Evolutionary conservation across 1,140 invertebrate species (phyloP).

Genomic region (Drusus annulatus): DNA sequence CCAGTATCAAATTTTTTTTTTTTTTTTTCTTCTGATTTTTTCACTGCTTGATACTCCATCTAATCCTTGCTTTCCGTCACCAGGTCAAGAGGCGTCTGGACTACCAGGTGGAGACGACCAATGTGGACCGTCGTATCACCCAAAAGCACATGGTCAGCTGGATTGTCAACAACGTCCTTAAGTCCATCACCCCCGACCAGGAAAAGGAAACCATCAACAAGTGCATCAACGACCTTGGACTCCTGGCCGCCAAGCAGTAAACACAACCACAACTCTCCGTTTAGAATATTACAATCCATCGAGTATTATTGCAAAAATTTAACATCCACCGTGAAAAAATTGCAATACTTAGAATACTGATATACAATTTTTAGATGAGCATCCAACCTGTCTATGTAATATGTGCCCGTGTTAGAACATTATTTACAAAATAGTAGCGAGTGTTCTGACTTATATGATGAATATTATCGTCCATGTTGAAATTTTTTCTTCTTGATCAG

Average conservation of each 20-base stretch:
- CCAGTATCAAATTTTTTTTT: no score
- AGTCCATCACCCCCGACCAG: constrained; percentile 92
- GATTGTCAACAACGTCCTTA: constrained; percentile 88
- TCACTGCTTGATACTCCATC: no score
- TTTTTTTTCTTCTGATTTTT: no score
- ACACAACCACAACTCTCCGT: neutral
- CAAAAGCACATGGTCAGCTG: constrained; percentile 96
- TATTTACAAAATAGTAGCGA: neutral
- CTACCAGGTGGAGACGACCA: constrained; percentile 90
- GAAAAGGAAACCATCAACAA: constrained; percentile 92
- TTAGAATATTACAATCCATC: no score
- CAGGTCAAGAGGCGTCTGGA: constrained; percentile 88
- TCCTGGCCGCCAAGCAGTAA: constrained; percentile 70
- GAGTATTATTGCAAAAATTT: neutral
- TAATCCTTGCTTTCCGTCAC: no score
- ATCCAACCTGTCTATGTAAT: no score
- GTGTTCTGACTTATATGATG: neutral
- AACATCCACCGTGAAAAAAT: neutral
- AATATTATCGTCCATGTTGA: neutral
- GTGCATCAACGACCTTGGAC: constrained; percentile 90
- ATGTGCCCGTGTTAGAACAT: no score
- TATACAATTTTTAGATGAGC: neutral
- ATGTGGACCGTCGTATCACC: constrained; percentile 84
- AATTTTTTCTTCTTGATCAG: neutral
- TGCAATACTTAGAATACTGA: neutral